These are phyloP conservation scores for Labrus mixtus DNA, from an alignment of 2,113 vertebrate species.

Conservation along the genomic window DNA sequence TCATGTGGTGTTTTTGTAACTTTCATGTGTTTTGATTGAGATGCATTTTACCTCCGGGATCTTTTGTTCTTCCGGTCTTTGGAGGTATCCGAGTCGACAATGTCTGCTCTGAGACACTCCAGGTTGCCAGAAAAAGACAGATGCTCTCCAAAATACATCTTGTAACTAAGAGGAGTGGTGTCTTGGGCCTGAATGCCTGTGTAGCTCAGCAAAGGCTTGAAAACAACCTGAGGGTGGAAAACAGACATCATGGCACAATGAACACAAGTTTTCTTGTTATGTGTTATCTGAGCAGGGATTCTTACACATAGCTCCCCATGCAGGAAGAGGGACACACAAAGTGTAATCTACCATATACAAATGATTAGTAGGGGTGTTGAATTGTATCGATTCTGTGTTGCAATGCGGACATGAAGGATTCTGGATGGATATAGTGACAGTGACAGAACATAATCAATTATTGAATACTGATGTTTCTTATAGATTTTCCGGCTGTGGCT, in stretches of 20 bases:
- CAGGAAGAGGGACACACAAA: neutral
- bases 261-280: neutral
- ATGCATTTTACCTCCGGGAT: slow-evolving; percentile 86
- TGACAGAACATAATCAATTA: too few relatives aligned
- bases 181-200: slow-evolving; percentile 96
- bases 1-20: neutral
- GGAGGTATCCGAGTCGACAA: slow-evolving; percentile 97
- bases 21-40: neutral
- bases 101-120: slow-evolving; percentile 96
- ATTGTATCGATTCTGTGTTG: too few relatives aligned
- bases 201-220: slow-evolving; percentile 94
- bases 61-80: slow-evolving; percentile 94
- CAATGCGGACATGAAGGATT: too few relatives aligned
- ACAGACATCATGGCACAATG: neutral
- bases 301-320: neutral
- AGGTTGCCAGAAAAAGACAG: slow-evolving; percentile 96
- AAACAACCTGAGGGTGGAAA: slow-evolving; percentile 89
- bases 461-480: too few relatives aligned
- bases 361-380: neutral
- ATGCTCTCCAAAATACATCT: slow-evolving; percentile 98
- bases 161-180: slow-evolving; percentile 92
- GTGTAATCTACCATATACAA: neutral
- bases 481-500: too few relatives aligned
- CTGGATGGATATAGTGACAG: too few relatives aligned
- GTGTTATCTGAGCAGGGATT: neutral